Base-by-base conservation (phyloP, 2,113 vertebrate genomes). In the Mormyrus iriodes region DNA sequence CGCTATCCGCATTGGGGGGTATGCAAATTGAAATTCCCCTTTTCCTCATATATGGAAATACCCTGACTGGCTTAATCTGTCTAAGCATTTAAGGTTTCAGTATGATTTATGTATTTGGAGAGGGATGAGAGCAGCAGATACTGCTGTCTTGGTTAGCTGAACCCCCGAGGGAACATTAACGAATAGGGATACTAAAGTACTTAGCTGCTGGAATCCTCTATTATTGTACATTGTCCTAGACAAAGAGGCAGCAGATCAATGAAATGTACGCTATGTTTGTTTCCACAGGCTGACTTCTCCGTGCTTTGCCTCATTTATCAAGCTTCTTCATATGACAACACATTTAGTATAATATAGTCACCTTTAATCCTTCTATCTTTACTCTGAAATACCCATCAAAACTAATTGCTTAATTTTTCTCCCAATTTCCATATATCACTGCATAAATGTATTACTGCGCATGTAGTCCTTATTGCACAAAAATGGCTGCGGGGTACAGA, bases 131-230 rank as follows among this genome's bases (percentile, higher is more conserved):
- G 17, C 88, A 83, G 61, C 42, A 49, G 61, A 35, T 46, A 51
- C 82, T n/a, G 55, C 53, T 73, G 91, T 91, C 35, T 88, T 92
- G 46, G 27, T 89, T 86, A 42, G 44, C 55, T 35, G 48, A 87
- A 15, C 19, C 48, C 93, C 95, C 94, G 92, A 94, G 94, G 94
- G 94, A 94, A 94, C 91, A 92, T 95, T 95, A 94, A 92, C 91
- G 92, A 93, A 93, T 87, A 90, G 4, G 55, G 44, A 58, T 51
- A 35, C 15, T 13, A 17, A 27, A 86, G 92, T 92, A 90, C 93
- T 93, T 92, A 93, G 91, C 93, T 94, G 94, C 93, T 94, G 90
- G 90, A 92, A 91, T 89, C 90, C 92, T 92, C 76, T 88, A 84
- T 92, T 92, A 93, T 82, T 69, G 87, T 88, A 46, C 15, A 93